phyloP scores from a whole-genome alignment of 2,797 vertebrate species.

The Threskiornis aethiopicus region DNA sequence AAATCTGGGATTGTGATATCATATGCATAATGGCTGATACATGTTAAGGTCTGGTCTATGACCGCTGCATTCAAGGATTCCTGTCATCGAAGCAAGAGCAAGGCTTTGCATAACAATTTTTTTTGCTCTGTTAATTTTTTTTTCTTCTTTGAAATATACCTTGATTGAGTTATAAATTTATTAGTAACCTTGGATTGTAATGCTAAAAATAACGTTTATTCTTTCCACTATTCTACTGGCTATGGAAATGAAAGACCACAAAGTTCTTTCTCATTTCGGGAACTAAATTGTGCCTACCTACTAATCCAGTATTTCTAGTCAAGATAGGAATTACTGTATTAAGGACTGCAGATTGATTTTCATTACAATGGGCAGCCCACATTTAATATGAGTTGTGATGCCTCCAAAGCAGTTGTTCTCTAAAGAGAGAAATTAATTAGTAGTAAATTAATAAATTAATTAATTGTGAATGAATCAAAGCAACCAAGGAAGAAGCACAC shows the following conservation, averaged over 20 bases:
- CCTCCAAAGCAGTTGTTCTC: slow-evolving; percentile 46
- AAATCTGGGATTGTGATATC: neutral
- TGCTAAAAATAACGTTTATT: neutral
- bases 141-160: neutral
- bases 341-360: slow-evolving; percentile 63
- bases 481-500: slow-evolving; percentile 9
- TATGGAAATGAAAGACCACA: neutral
- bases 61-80: neutral
- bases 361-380: slow-evolving; percentile 44
- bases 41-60: neutral
- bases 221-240: neutral
- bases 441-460: slow-evolving; percentile 59
- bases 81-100: neutral
- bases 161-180: neutral
- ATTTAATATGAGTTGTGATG: slow-evolving; percentile 66
- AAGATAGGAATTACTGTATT: slow-evolving; percentile 21
- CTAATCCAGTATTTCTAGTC: neutral
- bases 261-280: neutral
- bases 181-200: neutral
- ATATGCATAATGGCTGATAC: neutral
- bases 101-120: neutral
- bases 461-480: slow-evolving; percentile 56
- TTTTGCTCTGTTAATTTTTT: neutral
- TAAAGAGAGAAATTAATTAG: slow-evolving; percentile 52
- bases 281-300: slow-evolving; percentile 13